Base-by-base conservation (phyloP, 2,888 invertebrate genomes). In the Xanthia icteritia region DNA sequence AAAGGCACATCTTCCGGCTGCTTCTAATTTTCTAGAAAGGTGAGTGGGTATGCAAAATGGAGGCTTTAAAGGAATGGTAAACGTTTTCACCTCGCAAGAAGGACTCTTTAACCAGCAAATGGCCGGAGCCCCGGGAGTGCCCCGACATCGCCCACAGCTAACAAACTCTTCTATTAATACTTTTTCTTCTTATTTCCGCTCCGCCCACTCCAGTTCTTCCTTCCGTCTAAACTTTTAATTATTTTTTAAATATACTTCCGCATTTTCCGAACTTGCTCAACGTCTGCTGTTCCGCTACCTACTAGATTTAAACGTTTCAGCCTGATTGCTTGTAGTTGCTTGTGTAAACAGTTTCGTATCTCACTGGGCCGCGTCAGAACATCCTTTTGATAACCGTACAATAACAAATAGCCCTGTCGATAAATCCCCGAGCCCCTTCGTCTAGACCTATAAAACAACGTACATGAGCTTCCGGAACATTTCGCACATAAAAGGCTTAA, bases 61-160 rank as follows among this genome's bases (percentile, higher is more conserved):
- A 76, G 82, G 85, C 84, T 88, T 86, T 90, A 91, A 91, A 90
- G 89, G 86, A 89, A 91, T 89, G 87, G 89, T 90, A 90, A 92
- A 90, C 89, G 89, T 83, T 92, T 89, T 86, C 84, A 69, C 87
- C 86, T 81, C 82, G 76, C 86, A 88, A 90, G 77, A 77, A 89
- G 83, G 80, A 86, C 85, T 86, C 85, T 86, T 89, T 83, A 89
- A 84, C 82, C 85, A 86, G 84, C 81, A 88, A 90, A 88, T 84
- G 84, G 85, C 78, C 71, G 73, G 23, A 56, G 74, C 67, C 54
- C 67, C 78, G 39, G 69, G 42, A 71, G 64, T 64, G 70, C 45
- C 75, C 42, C 73, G 58, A 76, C 73, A 77, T 60, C 81, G 75
- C 65, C 81, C 31, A 65, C 73, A 68, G 77, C 71, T 76, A 83